Percentiles rank a stretch among this genome's conserved stretches.
These are phyloP conservation scores for Protodeltote pygarga DNA, from an alignment of 2,888 invertebrate species.

Conservation along the genomic window DNA sequence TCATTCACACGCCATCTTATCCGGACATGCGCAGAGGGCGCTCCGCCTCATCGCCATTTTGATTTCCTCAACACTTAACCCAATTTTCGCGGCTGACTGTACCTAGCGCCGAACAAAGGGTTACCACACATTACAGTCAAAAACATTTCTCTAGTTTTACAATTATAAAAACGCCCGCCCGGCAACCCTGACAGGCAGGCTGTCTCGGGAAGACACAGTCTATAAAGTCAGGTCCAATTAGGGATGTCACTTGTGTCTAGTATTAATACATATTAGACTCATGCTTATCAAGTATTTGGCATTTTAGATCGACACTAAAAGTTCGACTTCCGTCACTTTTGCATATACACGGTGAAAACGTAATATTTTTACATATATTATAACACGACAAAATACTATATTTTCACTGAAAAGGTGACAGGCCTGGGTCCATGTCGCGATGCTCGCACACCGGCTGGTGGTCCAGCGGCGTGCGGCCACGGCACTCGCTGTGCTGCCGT, in stretches of 20 bases:
- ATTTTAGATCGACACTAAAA: conserved; percentile 46
- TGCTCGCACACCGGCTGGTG: conserved; percentile 13
- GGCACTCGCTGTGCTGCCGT: conserved; percentile 23
- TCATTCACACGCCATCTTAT: conserved; percentile 67
- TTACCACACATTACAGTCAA: conserved; percentile 70
- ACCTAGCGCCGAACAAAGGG: conserved; percentile 73
- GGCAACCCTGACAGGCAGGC: conserved; percentile 48
- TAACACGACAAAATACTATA: conserved; percentile 50
- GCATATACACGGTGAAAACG: conserved; percentile 45
- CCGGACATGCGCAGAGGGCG: conserved; percentile 72
- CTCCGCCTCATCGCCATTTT: conserved; percentile 73
- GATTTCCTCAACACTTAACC: conserved; percentile 81
- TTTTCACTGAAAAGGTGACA: conserved; percentile 47
- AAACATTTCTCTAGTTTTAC: conserved; percentile 62
- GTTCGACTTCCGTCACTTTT: conserved; percentile 45
- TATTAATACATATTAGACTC: conserved; percentile 38
- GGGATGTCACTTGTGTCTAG: conserved; percentile 36
- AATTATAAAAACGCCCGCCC: conserved; percentile 69
- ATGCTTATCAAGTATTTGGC: conserved; percentile 50
- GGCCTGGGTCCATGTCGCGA: conserved; percentile 38
- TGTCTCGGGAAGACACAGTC: conserved; percentile 66
- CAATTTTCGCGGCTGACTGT: conserved; percentile 61
- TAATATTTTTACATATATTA: conserved; percentile 46
- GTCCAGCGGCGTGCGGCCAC: conserved; percentile 12
- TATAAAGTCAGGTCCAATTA: conserved; percentile 49